Conservation (phyloP, 2,888 invertebrate genomes). For the Branchipolynoe longqiensis region DNA sequence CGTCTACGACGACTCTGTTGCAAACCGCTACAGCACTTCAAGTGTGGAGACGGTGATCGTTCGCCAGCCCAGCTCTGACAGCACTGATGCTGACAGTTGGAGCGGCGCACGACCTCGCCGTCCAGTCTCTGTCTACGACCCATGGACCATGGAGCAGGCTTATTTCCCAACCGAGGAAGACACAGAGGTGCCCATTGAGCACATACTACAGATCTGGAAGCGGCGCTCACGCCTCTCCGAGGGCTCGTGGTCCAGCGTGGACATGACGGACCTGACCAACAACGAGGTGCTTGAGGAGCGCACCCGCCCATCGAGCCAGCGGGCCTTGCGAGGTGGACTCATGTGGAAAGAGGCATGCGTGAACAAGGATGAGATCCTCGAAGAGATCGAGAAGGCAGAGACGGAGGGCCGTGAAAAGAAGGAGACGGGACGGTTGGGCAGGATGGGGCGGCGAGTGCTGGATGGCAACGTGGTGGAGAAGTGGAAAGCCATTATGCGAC, state of each 20-base stretch:
- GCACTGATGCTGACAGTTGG: neutral
- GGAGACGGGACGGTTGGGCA: neutral
- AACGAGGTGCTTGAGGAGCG: neutral
- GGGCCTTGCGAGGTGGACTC: neutral
- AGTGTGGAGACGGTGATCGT: constrained; percentile 37
- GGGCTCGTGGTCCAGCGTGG: constrained; percentile 44
- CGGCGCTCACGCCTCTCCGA: constrained; percentile 37
- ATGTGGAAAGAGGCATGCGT: neutral
- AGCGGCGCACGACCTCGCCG: neutral
- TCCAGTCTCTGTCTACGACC: constrained; percentile 15
- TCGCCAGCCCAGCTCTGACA: constrained; percentile 3
- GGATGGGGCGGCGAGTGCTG: neutral
- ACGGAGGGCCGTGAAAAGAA: neutral
- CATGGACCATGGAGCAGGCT: constrained; percentile 43
- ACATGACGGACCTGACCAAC: neutral
- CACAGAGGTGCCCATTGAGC: neutral
- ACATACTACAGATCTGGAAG: constrained; percentile 38
- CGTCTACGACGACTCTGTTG: neutral
- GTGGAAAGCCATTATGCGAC: constrained; percentile 31
- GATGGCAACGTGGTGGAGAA: neutral
- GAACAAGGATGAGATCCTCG: neutral
- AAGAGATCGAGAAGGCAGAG: constrained; percentile 5
- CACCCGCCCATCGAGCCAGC: neutral
- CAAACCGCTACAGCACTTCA: constrained; percentile 12
- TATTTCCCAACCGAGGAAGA: constrained; percentile 12